A percentile compares a stretch with the other conserved stretches of the same genome.
Evolutionary conservation across 2,113 vertebrate species (phyloP).

Genomic region (Cheirogaleus medius): DNA sequence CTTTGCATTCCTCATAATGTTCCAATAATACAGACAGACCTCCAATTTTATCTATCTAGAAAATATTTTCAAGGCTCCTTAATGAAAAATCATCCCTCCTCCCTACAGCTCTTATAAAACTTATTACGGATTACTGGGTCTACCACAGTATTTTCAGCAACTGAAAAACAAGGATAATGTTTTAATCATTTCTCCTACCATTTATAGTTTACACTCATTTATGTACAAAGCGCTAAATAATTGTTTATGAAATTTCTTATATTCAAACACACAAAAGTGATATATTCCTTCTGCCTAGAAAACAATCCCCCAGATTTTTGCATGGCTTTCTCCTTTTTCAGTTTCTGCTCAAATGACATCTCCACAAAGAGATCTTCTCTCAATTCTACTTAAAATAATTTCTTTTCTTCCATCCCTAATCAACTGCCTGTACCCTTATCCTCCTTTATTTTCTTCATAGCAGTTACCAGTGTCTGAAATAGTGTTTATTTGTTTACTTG

Average conservation of each 20-base stretch:
- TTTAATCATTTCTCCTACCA: background rate
- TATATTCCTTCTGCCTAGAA: background rate
- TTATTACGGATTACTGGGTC: background rate
- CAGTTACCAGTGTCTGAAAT: background rate
- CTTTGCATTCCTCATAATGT: background rate
- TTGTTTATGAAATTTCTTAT: background rate
- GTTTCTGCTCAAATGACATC: background rate
- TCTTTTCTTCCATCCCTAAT: background rate
- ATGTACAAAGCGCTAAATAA: slow-evolving; percentile 10
- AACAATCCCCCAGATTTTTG: background rate
- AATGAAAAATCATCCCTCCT: slow-evolving; percentile 25
- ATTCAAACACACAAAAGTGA: background rate
- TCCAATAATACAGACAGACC: background rate
- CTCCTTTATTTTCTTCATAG: background rate
- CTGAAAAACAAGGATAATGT: background rate
- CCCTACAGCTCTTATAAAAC: background rate
- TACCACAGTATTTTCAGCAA: background rate
- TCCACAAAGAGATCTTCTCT: background rate
- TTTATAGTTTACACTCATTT: background rate
- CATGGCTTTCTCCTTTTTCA: background rate
- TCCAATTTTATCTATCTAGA: background rate
- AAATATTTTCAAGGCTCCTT: background rate
- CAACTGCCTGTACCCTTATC: background rate
- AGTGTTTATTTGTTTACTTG: background rate
- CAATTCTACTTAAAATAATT: background rate